Evolutionary conservation across 2,888 invertebrate species (phyloP).

Genomic region (Iphiclides podalirius): DNA sequence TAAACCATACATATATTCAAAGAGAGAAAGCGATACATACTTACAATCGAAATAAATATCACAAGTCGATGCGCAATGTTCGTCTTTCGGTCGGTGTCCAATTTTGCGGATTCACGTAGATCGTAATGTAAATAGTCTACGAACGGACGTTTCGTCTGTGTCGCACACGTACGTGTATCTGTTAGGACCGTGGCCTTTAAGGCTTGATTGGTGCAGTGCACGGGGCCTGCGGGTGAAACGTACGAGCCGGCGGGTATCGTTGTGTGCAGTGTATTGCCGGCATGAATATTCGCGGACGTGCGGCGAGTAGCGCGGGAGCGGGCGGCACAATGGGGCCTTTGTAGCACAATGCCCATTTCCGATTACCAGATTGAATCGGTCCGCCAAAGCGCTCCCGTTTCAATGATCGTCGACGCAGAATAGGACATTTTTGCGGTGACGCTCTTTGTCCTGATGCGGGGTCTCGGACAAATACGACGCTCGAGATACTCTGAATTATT

Average conservation of each 20-base stretch:
- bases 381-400: slow-evolving; percentile 60
- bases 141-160: neutral
- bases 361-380: slow-evolving; percentile 78
- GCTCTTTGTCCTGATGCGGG: slow-evolving; percentile 27
- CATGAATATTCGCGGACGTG: slow-evolving; percentile 55
- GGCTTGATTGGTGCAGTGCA: neutral
- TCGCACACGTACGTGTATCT: no score
- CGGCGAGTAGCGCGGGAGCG: slow-evolving; percentile 37
- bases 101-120: neutral
- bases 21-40: no score
- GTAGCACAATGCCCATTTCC: slow-evolving; percentile 78
- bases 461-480: slow-evolving; percentile 1
- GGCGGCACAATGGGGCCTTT: slow-evolving; percentile 66
- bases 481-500: slow-evolving; percentile 1
- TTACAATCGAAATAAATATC: no score
- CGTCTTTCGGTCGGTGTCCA: neutral
- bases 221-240: no score
- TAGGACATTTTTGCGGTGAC: slow-evolving; percentile 35
- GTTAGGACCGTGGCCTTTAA: neutral
- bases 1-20: no score
- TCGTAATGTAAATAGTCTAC: neutral
- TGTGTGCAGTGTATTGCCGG: slow-evolving; percentile 29
- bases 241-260: no score
- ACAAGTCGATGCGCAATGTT: no score
- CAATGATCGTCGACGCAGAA: slow-evolving; percentile 51